phyloP scores from a whole-genome alignment of 2,797 vertebrate species.

The Sitta carolinensis region DNA sequence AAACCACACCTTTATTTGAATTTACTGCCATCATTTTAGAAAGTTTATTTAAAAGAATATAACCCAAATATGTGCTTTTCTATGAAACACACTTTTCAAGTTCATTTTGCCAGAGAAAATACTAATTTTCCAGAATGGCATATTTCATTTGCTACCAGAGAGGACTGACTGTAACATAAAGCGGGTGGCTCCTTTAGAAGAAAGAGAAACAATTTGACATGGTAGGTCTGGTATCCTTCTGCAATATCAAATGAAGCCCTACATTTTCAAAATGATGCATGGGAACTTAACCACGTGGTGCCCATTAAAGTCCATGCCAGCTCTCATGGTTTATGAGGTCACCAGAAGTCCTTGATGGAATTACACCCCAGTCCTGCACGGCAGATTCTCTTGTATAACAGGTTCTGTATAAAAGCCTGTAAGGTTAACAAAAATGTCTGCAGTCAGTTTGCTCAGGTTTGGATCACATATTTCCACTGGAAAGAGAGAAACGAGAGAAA shows the following conservation, averaged over 20 bases:
- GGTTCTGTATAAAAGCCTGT: neutral
- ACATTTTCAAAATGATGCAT: constrained; percentile 61
- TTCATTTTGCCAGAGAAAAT: constrained; percentile 60
- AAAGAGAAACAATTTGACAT: constrained; percentile 67
- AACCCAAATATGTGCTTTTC: constrained; percentile 44
- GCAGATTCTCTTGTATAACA: constrained; percentile 25
- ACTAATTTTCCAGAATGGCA: constrained; percentile 54
- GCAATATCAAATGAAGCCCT: constrained; percentile 64
- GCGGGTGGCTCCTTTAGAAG: constrained; percentile 49
- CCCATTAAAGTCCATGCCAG: constrained; percentile 66
- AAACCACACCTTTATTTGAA: constrained; percentile 48
- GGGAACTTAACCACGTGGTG: constrained; percentile 54
- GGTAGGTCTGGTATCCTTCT: constrained; percentile 64
- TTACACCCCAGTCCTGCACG: neutral
- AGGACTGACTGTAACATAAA: constrained; percentile 53
- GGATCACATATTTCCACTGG: constrained; percentile 7
- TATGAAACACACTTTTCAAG: constrained; percentile 6
- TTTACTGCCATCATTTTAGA: constrained; percentile 43
- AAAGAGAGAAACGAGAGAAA: constrained; percentile 15
- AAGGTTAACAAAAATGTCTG: constrained; percentile 28
- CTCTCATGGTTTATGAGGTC: constrained; percentile 68
- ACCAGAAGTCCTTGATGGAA: constrained; percentile 64
- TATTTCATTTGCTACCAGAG: constrained; percentile 68
- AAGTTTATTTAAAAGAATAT: constrained; percentile 52
- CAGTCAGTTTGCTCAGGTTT: constrained; percentile 1